Conservation (phyloP, 2,113 vertebrate genomes). For the Ondatra zibethicus region DNA sequence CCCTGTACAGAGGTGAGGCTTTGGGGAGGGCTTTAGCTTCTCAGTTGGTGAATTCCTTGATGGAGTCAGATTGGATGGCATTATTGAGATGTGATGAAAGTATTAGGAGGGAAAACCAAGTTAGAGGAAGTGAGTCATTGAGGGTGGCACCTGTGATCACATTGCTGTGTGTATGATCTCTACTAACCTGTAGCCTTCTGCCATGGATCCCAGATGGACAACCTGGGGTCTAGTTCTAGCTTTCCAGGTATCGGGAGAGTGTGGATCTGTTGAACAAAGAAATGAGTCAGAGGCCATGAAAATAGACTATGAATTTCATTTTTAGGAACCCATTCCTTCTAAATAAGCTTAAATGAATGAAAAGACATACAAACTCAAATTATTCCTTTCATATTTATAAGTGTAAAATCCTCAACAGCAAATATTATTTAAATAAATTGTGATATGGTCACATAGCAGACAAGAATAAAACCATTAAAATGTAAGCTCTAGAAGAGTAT, state of each 20-base stretch:
- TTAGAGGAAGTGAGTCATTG: not conserved
- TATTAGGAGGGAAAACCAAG: not conserved
- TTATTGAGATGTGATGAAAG: not conserved
- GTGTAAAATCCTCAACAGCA: not conserved
- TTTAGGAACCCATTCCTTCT: conserved; percentile 44
- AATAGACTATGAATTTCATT: not conserved
- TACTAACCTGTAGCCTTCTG: too few relatives aligned
- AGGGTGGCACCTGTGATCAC: not conserved
- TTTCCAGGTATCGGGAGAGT: not conserved
- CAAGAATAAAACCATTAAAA: conserved; percentile 24
- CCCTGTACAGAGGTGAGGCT: not conserved
- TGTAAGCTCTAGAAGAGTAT: conserved; percentile 25
- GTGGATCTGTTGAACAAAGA: not conserved
- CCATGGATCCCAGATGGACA: not conserved
- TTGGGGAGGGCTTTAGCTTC: not conserved
- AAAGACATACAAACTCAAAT: not conserved
- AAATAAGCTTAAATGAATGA: conserved; percentile 11
- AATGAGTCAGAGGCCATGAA: not conserved
- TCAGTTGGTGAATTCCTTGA: not conserved
- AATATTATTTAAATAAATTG: conserved; percentile 33
- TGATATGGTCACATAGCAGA: not conserved
- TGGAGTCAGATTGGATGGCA: not conserved
- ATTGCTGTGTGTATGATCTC: not conserved
- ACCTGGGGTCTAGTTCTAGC: not conserved
- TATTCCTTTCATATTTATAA: conserved; percentile 28